Evolutionary conservation across 2,797 vertebrate species (phyloP), one percentile per base, ranked within the genome.

Genomic region (Chiloscyllium punctatum): DNA sequence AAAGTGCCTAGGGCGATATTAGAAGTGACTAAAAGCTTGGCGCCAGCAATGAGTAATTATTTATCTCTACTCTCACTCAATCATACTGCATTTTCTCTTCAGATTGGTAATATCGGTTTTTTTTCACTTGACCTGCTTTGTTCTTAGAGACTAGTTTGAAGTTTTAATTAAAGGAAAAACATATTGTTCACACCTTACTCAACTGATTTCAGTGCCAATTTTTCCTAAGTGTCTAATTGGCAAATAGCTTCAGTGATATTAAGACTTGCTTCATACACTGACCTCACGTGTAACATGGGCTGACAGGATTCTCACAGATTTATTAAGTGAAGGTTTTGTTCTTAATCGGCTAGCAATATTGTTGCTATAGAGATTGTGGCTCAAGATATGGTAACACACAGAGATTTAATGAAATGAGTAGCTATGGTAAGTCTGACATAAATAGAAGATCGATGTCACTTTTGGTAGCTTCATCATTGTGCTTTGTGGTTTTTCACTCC

Each of bases 401-500:
- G 69, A 33, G 48, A 11, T 48, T 33, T 30, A 95, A 74, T 74
- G 27, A 53, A 95, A 53, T 77, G 21, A 57, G 48, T 95, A 33
- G 42, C 94, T 57, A 51, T 30, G 51, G 71, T 30, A 53, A 95
- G 71, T 57, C 30, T 95, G 71, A n/a, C 69, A 77, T 16, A 23
- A n/a, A 42, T 69, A 16, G 33, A 30, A 42, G 71, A 77, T 74
- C 48, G 48, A 53, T 74, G 30, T 51, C 94, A 74, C 15, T 69
- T 53, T 71, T 69, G 27, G 69, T 94, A 25, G 94, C 69, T 71
- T 33, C 68, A 74, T 48, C 69, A 15, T 74, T 94, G 94, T 21
- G 69, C 69, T 94, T 74, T 37, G 91, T 94, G 66, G 21, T n/a
- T 69, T 94, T 94, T 94, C n/a, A 27, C 66, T 48, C 66, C 62